Base-by-base conservation (phyloP, 2,797 vertebrate genomes). In the Gallirallus australis region DNA sequence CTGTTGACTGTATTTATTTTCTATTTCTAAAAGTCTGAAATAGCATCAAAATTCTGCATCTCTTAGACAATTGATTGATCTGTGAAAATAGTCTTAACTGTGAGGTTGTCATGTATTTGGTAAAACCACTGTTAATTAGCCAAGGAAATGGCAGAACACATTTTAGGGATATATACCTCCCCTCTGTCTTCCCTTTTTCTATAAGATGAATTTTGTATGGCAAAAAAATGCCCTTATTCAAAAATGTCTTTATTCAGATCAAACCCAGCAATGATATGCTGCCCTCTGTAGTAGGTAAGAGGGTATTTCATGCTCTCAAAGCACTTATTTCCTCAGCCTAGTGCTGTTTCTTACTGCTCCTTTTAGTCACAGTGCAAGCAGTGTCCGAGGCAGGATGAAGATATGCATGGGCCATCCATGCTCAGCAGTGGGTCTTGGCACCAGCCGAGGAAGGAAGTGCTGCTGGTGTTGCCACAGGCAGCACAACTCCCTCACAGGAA, bases 21-120 rank as follows among this genome's bases (percentile, higher is more conserved):
- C 13, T 53, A 7, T 79, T 84, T 95, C 31, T 83, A 37, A 72
- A 83, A 37, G 24, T 60, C n/a, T 82, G 50, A 89, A 89, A 78
- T 7, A 70, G 28, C 25, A 60, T 10, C 93, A 18, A 90, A 80
- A 35, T 42, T 82, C 65, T 83, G 35, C 33, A 33, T 66, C 48
- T 84, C 11, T 35, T 90, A 40, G 12, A 73, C 19, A 68, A 31
- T 48, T n/a, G 15, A 30, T 75, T 86, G 72, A 88, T 15, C 37
- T 73, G 77, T 77, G 72, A 70, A 89, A 92, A 88, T 42, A 47
- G 6, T 21, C 19, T 66, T 59, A 14, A 50, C 30, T 50, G 31
- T 78, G 73, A 89, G 80, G 18, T 16, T 47, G 23, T 33, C 65
- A 60, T 12, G 11, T 61, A 35, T 7, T 65, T 80, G 60, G 23